phyloP scores from a whole-genome alignment of 1,140 invertebrate species.

The Pogonomyrmex californicus region DNA sequence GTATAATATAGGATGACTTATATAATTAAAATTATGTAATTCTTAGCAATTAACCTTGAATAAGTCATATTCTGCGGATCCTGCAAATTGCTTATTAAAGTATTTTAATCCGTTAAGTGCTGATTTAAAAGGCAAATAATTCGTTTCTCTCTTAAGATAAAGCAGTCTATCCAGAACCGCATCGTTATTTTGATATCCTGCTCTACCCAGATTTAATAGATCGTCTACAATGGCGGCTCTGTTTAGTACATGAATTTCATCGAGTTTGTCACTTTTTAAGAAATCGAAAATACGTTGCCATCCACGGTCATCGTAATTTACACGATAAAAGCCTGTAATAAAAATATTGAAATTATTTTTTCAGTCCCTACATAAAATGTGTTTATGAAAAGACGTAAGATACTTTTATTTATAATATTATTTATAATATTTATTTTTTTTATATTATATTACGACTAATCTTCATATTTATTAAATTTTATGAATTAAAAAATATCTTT shows the following conservation, averaged over 20 bases:
- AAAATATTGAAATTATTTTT: not conserved
- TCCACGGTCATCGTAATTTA: conserved; percentile 91
- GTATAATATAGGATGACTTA: too few species aligned
- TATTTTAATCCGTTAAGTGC: conserved; percentile 84
- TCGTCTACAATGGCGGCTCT: conserved; percentile 94
- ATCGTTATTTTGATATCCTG: conserved; percentile 90
- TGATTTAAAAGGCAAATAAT: conserved; percentile 87
- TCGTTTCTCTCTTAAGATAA: conserved; percentile 87
- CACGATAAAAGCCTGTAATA: conserved; percentile 91
- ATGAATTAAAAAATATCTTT: too few species aligned
- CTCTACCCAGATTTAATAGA: conserved; percentile 89
- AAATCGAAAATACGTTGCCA: conserved; percentile 89
- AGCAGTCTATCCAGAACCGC: conserved; percentile 88
- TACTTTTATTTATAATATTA: too few species aligned
- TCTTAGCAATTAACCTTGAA: conserved; percentile 80
- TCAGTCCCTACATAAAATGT: not conserved
- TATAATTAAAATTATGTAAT: too few species aligned
- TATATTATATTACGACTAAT: too few species aligned
- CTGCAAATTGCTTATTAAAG: conserved; percentile 84
- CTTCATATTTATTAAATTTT: too few species aligned
- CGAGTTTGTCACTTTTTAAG: conserved; percentile 86
- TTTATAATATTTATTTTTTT: not conserved
- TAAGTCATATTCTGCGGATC: conserved; percentile 77
- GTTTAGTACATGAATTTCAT: conserved; percentile 90
- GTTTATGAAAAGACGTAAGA: too few species aligned